A percentile compares a stretch with the other conserved stretches of the same genome.
phyloP scores from a whole-genome alignment of 2,888 invertebrate genomes.

The Eupithecia tripunctaria region DNA sequence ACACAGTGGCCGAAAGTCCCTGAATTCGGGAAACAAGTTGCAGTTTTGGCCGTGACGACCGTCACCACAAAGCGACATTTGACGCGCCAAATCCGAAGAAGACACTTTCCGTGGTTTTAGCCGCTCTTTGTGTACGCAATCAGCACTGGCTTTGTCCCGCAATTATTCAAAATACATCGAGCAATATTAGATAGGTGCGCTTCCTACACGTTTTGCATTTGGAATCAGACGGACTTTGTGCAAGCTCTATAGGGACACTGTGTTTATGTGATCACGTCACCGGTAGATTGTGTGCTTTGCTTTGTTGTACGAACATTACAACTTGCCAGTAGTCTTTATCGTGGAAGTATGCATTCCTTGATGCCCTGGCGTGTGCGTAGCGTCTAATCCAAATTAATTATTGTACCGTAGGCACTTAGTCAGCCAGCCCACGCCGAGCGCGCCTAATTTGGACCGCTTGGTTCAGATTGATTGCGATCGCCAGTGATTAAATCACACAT shows the following conservation, averaged over 20 bases:
- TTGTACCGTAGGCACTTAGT: constrained; percentile 26
- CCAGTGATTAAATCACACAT: constrained; percentile 29
- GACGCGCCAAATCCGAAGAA: constrained; percentile 64
- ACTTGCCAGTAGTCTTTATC: neutral
- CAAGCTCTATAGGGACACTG: constrained; percentile 65
- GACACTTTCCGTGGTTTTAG: constrained; percentile 70
- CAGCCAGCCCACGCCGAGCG: neutral
- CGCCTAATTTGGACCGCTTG: constrained; percentile 21
- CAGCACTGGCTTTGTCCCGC: constrained; percentile 70
- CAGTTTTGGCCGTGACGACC: constrained; percentile 38
- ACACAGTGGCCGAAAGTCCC: constrained; percentile 28
- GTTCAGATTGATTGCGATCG: constrained; percentile 30
- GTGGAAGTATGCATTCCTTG: neutral
- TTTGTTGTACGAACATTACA: constrained; percentile 54
- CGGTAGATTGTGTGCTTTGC: constrained; percentile 73
- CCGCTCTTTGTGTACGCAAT: constrained; percentile 76
- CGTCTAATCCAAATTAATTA: constrained; percentile 25
- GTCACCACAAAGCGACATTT: constrained; percentile 43
- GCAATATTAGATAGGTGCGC: constrained; percentile 82
- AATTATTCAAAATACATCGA: constrained; percentile 84
- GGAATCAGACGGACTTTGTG: constrained; percentile 80
- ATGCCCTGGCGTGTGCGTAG: neutral
- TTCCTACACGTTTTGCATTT: constrained; percentile 82
- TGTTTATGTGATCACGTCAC: constrained; percentile 71
- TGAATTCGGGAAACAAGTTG: constrained; percentile 39